A percentile compares a stretch with the other conserved stretches of the same genome.
Conservation (phyloP, 2,888 invertebrate species). For the Craniophora ligustri region DNA sequence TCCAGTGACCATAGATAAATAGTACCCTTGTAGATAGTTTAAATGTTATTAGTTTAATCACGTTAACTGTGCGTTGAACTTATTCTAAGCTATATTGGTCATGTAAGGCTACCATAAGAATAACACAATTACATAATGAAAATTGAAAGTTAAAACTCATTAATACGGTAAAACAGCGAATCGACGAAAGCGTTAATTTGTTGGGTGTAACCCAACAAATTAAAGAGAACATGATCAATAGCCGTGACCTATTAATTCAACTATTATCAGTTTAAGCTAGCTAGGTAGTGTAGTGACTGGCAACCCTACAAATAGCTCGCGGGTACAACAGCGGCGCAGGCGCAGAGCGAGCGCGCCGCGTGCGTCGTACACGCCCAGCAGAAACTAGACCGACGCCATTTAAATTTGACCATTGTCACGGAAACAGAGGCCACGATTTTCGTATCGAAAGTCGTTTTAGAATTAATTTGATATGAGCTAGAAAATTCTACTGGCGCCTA, state of each 20-base stretch:
- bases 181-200: too few relatives aligned
- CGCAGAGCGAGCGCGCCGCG: slow-evolving; percentile 69
- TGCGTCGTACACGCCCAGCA: slow-evolving; percentile 69
- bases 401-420: slow-evolving; percentile 78
- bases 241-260: slow-evolving; percentile 28
- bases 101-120: too few relatives aligned
- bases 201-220: too few relatives aligned
- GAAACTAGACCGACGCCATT: slow-evolving; percentile 73
- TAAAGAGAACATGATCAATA: slow-evolving; percentile 7
- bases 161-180: too few relatives aligned
- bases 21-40: too few relatives aligned
- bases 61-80: too few relatives aligned
- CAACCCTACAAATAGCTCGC: slow-evolving; percentile 63
- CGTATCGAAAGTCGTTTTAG: slow-evolving; percentile 35
- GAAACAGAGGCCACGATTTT: slow-evolving; percentile 54
- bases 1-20: too few relatives aligned
- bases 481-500: background rate
- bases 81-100: too few relatives aligned
- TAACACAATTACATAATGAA: too few relatives aligned
- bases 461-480: slow-evolving; percentile 26
- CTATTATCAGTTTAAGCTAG: too few relatives aligned
- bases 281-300: background rate
- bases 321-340: slow-evolving; percentile 60
- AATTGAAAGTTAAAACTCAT: too few relatives aligned
- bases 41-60: too few relatives aligned